Base-by-base conservation (phyloP, 2,797 vertebrate genomes). In the Acanthiza pusilla region DNA sequence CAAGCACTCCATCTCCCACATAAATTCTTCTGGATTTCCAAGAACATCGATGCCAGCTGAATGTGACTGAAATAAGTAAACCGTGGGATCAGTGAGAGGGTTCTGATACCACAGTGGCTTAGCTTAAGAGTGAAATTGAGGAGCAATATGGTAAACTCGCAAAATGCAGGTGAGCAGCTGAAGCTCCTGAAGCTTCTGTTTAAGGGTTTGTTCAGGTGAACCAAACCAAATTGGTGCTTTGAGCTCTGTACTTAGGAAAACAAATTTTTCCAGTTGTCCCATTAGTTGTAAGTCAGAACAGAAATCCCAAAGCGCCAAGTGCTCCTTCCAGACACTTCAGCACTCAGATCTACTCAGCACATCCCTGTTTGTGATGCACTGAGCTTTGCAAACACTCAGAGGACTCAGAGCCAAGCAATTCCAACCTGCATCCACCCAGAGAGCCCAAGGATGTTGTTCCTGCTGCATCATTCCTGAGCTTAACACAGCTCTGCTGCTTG, bases 1-100 rank as follows among this genome's bases (percentile, higher is more conserved):
- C 74, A 85, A 93, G 87, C 89, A 79, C 83, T 93, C 57, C 57
- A 54, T 92, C 94, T 93, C 79, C 82, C 68, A 86, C 50, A 89
- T 80, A 93, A 96, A 93, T 88, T 88, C 58, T 95, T 96, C 65
- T 86, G 91, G 86, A 87, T 96, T 93, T 96, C 91, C 89, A 85
- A 72, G 94, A 86, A 94, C 61, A 77, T 9, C 65, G 74, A 62
- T 73, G 75, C 62, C 89, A 77, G 67, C 57, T 62, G 79, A 79
- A 75, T 86, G 74, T 81, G 81, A 70, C 63, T 68, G 42, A 51
- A 89, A 67, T 67, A 73, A 55, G 61, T 32, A 89, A 93, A 89
- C 50, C 2, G 8, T 45, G 71, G 65, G 76, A 58, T 67, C 68
- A 57, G 77, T 50, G 77, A 87, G 81, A 89, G 73, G 45, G 50